These are phyloP conservation scores for Idaea aversata DNA, from an alignment of 2,888 invertebrate genomes.

Conservation along the genomic window DNA sequence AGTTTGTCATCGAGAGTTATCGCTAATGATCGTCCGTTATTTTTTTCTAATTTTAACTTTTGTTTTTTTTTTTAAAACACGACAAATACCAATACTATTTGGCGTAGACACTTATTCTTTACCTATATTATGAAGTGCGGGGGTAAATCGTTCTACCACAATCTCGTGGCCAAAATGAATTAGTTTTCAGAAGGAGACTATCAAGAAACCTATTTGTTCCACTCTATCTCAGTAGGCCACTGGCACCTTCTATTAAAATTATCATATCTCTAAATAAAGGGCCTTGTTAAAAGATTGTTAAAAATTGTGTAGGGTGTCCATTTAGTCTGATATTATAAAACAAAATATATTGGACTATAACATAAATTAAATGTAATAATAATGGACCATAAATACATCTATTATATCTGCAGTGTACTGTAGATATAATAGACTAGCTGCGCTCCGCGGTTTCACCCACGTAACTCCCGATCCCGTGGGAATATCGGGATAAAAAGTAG, in stretches of 20 bases:
- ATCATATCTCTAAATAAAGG: slow-evolving; percentile 66
- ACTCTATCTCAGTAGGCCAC: slow-evolving; percentile 69
- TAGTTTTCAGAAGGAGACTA: slow-evolving; percentile 51
- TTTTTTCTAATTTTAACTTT: slow-evolving; percentile 32
- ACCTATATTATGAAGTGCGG: no score
- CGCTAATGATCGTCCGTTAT: slow-evolving; percentile 38
- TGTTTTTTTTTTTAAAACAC: background rate
- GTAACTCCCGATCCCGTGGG: no score
- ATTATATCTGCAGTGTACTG: no score
- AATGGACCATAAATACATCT: no score
- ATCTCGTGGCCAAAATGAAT: slow-evolving; percentile 50
- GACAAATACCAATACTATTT: no score
- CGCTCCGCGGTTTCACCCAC: no score
- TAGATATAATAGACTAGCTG: no score
- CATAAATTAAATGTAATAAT: no score
- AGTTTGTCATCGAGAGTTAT: slow-evolving; percentile 54
- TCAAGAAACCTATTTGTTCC: slow-evolving; percentile 71
- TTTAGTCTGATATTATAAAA: no score
- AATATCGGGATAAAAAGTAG: no score
- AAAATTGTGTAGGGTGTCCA: slow-evolving; percentile 34
- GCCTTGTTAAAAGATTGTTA: slow-evolving; percentile 44
- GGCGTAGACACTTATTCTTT: no score
- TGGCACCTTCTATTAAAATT: slow-evolving; percentile 74
- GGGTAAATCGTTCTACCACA: background rate
- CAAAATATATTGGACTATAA: no score